A percentile compares a stretch with the other conserved stretches of the same genome.
phyloP scores from a whole-genome alignment of 1,140 invertebrate genomes.

The Octopus sinensis region DNA sequence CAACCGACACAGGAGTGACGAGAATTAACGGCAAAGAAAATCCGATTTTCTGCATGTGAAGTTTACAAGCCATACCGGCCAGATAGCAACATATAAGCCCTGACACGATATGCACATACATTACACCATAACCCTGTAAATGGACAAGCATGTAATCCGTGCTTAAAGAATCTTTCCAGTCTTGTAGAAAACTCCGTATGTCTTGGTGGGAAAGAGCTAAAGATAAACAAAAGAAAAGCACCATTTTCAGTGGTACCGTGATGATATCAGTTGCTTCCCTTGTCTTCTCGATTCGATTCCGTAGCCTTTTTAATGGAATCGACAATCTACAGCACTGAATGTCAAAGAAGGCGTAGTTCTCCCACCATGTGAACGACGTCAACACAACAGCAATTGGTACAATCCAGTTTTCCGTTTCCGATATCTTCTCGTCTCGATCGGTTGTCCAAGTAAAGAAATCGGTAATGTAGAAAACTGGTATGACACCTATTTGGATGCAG shows the following conservation, averaged over 20 bases:
- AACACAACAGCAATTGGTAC: slow-evolving; percentile 80
- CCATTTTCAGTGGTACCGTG: slow-evolving; percentile 45
- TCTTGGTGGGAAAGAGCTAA: slow-evolving; percentile 23
- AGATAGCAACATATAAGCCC: slow-evolving; percentile 49
- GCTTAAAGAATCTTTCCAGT: slow-evolving; percentile 21
- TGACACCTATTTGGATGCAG: slow-evolving; percentile 31
- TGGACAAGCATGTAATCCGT: slow-evolving; percentile 13
- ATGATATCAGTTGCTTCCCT: slow-evolving; percentile 44
- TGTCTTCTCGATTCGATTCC: slow-evolving; percentile 39
- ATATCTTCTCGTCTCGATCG: slow-evolving; percentile 25
- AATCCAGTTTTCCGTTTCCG: slow-evolving; percentile 64
- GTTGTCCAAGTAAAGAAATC: slow-evolving; percentile 34
- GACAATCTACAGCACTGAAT: slow-evolving; percentile 44
- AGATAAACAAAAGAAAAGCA: slow-evolving; percentile 35
- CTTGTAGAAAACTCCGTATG: slow-evolving; percentile 32
- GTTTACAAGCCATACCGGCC: slow-evolving; percentile 50
- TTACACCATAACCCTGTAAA: slow-evolving; percentile 35
- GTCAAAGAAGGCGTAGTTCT: slow-evolving; percentile 84
- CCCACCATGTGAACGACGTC: slow-evolving; percentile 94
- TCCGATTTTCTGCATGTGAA: slow-evolving; percentile 50
- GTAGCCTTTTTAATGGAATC: slow-evolving; percentile 39
- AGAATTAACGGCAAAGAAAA: slow-evolving; percentile 49
- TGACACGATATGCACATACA: slow-evolving; percentile 45
- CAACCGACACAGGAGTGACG: slow-evolving; percentile 41
- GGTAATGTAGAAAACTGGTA: slow-evolving; percentile 37